Evolutionary conservation across 1,140 invertebrate genomes (phyloP), one percentile per base, ranked within the genome.

Genomic region (Drosophila gunungcola): DNA sequence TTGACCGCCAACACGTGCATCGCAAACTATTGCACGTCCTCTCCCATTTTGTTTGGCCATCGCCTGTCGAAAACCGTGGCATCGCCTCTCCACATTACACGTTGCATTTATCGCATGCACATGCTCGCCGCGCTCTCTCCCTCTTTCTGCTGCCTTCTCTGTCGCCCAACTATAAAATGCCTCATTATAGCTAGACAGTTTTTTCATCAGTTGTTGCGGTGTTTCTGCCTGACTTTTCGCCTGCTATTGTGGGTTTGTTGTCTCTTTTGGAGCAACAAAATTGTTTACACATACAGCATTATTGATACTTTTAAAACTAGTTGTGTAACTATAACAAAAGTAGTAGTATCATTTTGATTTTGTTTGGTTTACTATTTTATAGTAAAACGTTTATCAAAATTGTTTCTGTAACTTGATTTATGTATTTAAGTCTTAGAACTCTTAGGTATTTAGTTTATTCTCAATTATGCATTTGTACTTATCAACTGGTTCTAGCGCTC

Each of bases 81-180:
- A 80, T 52, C 25, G 45, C 86, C 86, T 85, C 81, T 2, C 38
- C 53, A 42, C 39, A 80, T 34, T 73, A 58, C 76, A 80, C 83
- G 80, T 83, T 88, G 83, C 84, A 88, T 89, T 88, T 88, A 86
- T 86, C 75, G 83, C 83, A 73, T 88, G 79, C 83, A 86, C 83
- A 86, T 86, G 83, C 54, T 75, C 32, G 42, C 27, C 29, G 27
- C 42, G 42, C 55, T 74, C 55, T 32, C 43, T 27, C 52, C 38
- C 34, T 51, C 62, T 42, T 49, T 46, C 54, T 64, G 11, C 13
- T 10, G 32, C 21, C 34, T 13, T 65, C 39, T 45, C 34, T 16
- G 41, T 78, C 48, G 42, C 70, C 32, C 49, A 82, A 78, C 70
- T 79, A 86, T 58, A 55, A 63, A 73, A 81, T 36, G 60, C 52